phyloP scores from a whole-genome alignment of 2,888 invertebrate genomes.

The Tachystola acroxantha region DNA sequence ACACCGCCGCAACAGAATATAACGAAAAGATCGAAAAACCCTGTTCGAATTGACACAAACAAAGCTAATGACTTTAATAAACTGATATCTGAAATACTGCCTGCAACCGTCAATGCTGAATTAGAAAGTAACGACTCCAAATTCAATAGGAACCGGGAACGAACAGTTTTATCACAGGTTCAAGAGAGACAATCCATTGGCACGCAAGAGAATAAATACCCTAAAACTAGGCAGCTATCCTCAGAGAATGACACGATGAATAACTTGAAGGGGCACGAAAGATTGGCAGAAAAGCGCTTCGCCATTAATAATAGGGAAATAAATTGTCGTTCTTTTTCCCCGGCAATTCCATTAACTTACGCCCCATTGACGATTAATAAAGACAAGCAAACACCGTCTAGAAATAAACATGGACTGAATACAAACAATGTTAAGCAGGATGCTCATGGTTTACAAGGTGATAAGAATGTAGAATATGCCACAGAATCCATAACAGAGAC shows the following conservation, averaged over 20 bases:
- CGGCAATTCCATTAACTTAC: constrained; percentile 48
- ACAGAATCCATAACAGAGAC: too few relatives aligned
- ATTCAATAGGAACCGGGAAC: constrained; percentile 25
- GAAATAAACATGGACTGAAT: too few relatives aligned
- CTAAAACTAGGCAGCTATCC: too few relatives aligned
- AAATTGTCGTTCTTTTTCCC: constrained; percentile 26
- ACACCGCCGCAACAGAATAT: background rate
- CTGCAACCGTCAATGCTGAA: background rate
- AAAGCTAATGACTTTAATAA: background rate
- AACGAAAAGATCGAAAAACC: too few relatives aligned
- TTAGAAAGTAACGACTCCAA: constrained; percentile 12
- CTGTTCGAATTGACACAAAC: background rate
- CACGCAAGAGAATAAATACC: constrained; percentile 16
- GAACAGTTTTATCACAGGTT: constrained; percentile 44
- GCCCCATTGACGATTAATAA: constrained; percentile 23
- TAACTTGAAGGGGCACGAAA: constrained; percentile 26
- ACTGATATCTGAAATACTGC: background rate
- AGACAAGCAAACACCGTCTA: background rate
- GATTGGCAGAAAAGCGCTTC: constrained; percentile 45
- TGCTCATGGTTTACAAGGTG: too few relatives aligned
- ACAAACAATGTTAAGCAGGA: too few relatives aligned
- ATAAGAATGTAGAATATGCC: too few relatives aligned
- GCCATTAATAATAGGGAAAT: constrained; percentile 49
- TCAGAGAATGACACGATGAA: too few relatives aligned
- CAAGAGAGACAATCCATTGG: constrained; percentile 33